Evolutionary conservation across 2,888 invertebrate genomes (phyloP).

Genomic region (Leptinotarsa juncta): DNA sequence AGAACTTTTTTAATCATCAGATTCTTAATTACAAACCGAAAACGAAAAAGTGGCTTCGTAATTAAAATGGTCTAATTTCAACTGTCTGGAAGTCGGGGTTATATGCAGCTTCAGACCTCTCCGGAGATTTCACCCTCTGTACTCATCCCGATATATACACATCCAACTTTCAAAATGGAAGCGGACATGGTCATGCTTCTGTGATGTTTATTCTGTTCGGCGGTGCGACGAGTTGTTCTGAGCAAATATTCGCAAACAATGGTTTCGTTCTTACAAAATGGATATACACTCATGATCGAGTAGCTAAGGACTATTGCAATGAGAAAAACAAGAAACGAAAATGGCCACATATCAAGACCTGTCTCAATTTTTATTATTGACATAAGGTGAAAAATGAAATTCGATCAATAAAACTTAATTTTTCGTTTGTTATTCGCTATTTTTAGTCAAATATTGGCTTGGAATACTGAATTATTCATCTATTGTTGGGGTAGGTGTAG

Average conservation of each 20-base stretch:
- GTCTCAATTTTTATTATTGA: too few species aligned
- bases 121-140: conserved; percentile 10
- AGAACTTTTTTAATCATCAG: conserved; percentile 41
- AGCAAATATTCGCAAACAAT: conserved; percentile 27
- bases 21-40: conserved; percentile 37
- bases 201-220: conserved; percentile 7
- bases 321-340: too few species aligned
- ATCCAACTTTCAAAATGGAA: conserved; percentile 5
- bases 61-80: conserved; percentile 38
- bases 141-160: conserved; percentile 4
- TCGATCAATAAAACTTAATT: too few species aligned
- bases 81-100: conserved; percentile 13
- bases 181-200: conserved; percentile 10
- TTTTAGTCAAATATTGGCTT: too few species aligned
- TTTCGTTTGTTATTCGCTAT: too few species aligned
- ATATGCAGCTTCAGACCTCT: conserved; percentile 16
- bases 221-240: conserved; percentile 20
- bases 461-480: too few species aligned
- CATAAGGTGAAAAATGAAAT: too few species aligned
- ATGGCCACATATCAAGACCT: too few species aligned
- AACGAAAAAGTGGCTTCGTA: conserved; percentile 34
- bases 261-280: conserved; percentile 33
- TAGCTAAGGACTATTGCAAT: background rate
- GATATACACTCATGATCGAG: conserved; percentile 17
- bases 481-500: too few species aligned